These are phyloP conservation scores for Bombylius major DNA, from an alignment of 2,888 invertebrate genomes.

Conservation along the genomic window DNA sequence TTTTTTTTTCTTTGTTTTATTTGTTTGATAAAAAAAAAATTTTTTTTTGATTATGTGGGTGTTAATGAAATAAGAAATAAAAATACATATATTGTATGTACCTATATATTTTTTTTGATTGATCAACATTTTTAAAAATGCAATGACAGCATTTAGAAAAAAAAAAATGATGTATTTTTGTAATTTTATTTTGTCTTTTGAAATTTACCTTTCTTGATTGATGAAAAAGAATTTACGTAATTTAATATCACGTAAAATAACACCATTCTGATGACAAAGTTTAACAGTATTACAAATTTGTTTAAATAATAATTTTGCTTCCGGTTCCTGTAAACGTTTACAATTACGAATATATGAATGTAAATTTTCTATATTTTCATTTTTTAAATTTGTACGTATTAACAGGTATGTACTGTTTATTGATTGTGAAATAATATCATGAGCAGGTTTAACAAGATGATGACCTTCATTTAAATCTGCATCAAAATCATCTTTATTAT, in stretches of 20 bases:
- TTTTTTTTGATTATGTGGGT: too few species aligned
- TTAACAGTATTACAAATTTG: conserved; percentile 86
- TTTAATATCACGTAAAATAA: conserved; percentile 90
- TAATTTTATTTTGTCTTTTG: background rate
- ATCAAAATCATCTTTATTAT: background rate
- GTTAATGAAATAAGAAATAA: too few species aligned
- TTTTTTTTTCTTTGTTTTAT: too few species aligned
- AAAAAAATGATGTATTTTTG: background rate
- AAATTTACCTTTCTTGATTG: conserved; percentile 67
- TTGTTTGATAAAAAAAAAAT: too few species aligned
- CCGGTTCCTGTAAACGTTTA: conserved; percentile 72
- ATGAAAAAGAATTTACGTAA: conserved; percentile 93
- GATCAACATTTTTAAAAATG: too few species aligned
- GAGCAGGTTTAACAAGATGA: conserved; percentile 27
- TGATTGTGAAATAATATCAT: conserved; percentile 58
- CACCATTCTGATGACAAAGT: conserved; percentile 84
- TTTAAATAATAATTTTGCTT: conserved; percentile 73
- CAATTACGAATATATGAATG: conserved; percentile 84
- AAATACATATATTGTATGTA: too few species aligned
- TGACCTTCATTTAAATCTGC: conserved; percentile 2
- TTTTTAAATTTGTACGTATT: conserved; percentile 45
- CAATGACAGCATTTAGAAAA: too few species aligned
- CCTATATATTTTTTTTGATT: too few species aligned
- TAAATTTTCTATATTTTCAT: conserved; percentile 55
- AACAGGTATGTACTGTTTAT: conserved; percentile 67